Conservation (phyloP, 2,113 vertebrate genomes). For the Mastomys natalensis region DNA sequence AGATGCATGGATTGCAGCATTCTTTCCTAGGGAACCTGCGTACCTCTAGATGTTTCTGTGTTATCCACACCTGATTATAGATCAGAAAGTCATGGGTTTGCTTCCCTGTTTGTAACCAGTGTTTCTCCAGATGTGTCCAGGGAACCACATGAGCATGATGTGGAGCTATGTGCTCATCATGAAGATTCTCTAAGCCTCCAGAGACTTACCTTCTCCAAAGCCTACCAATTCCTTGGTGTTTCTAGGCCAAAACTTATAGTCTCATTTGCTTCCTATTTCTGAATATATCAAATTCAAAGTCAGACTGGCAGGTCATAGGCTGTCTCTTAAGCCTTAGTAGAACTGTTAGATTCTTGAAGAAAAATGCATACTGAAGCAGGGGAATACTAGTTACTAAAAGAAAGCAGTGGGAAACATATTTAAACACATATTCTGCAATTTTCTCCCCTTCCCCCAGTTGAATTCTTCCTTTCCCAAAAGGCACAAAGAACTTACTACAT, state of each 20-base stretch:
- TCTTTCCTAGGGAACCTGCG: background rate
- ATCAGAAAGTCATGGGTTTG: background rate
- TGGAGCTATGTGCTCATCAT: background rate
- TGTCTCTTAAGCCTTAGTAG: background rate
- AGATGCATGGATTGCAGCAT: background rate
- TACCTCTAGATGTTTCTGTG: background rate
- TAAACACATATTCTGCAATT: background rate
- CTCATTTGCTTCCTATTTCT: slow-evolving; percentile 4
- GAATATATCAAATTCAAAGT: background rate
- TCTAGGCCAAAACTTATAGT: background rate
- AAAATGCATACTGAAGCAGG: background rate
- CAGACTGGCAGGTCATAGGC: background rate
- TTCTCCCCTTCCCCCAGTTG: background rate
- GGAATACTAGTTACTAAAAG: background rate
- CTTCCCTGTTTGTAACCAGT: background rate
- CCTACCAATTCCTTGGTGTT: background rate
- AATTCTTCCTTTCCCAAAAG: background rate
- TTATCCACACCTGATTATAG: background rate
- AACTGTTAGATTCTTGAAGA: background rate
- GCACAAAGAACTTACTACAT: background rate
- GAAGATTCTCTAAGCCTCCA: background rate
- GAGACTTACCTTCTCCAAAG: background rate
- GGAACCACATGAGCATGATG: background rate
- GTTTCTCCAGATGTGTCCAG: background rate
- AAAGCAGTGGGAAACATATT: background rate